Evolutionary conservation across 2,113 vertebrate species (phyloP), one percentile per base, ranked within the genome.

Genomic region (Ciconia stormi): DNA sequence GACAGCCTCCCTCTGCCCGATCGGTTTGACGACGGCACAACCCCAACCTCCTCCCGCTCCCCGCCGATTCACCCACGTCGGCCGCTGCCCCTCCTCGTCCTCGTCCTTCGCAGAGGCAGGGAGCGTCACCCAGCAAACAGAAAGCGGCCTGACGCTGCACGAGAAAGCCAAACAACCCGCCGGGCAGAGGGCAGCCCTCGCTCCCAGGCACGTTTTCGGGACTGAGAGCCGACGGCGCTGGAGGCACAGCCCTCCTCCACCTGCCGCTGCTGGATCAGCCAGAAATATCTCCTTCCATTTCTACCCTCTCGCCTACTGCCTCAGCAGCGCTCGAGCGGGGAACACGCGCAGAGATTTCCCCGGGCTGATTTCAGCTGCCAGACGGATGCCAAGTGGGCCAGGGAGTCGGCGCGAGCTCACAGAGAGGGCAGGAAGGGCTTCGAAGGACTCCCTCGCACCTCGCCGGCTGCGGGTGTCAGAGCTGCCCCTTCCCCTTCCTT

Each of bases 391-490:
- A 13, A 16, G 47, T 1, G 59, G 36, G 59, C 9, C 59, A 9
- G 13, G 59, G 61, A 42, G 47, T 5, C 40, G 11, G 11, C 5
- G 11, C 3, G 14, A 21, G 38, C 50, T 16, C 22, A 2, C 42
- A 9, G 40, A 16, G 32, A 1, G 40, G 55, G 55, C 0, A 40
- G 73, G 42, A 23, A 19, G n/a, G 44, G 11, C 4, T 11, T 16
- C 4, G 32, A 47, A 21, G 26, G 56, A 8, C 4, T 29, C 38
- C 52, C 23, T 15, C 34, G 2, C 21, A 1, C 38, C 58, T 2
- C 1, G 16, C 21, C 36, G 4, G 25, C 27, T 2, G 42, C 3
- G 4, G 27, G 12, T 1, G 23, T 7, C 23, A 2, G 46, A 4
- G 32, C 42, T 11, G n/a, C 50, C 76, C 66, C 49, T 5, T 42